Conservation (phyloP, 1,140 invertebrate genomes). For the Varroa destructor region DNA sequence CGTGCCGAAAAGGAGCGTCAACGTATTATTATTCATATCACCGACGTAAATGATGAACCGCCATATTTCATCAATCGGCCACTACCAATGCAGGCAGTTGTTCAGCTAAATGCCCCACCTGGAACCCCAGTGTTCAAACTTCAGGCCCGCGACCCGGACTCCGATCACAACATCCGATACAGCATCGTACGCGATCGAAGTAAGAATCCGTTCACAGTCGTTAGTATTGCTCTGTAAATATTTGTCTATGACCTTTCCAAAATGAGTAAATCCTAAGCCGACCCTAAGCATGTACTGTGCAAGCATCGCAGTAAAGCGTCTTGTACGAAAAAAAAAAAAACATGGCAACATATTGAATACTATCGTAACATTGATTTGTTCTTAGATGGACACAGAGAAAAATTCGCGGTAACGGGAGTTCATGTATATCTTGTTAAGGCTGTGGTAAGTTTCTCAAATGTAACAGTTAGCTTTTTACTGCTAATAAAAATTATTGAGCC, state of each 20-base stretch:
- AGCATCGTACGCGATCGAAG: conserved; percentile 80
- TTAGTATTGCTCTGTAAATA: conserved; percentile 18
- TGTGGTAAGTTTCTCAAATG: too few species aligned
- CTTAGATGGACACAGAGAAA: too few species aligned
- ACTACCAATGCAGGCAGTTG: conserved; percentile 86
- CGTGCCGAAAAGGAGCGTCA: conserved; percentile 56
- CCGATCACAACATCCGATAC: conserved; percentile 86
- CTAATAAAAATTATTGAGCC: too few species aligned
- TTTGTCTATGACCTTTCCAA: background rate
- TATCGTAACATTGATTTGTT: too few species aligned
- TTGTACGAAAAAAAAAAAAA: too few species aligned
- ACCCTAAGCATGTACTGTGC: too few species aligned
- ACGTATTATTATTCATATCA: conserved; percentile 80
- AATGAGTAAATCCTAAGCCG: background rate
- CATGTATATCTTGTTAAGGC: too few species aligned
- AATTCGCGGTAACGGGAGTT: too few species aligned
- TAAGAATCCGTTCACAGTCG: conserved; percentile 37
- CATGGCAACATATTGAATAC: too few species aligned
- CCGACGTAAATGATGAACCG: conserved; percentile 87
- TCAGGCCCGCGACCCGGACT: conserved; percentile 83
- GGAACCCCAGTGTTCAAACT: conserved; percentile 90
- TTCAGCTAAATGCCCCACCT: conserved; percentile 79
- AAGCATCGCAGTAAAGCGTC: too few species aligned
- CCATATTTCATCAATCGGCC: conserved; percentile 88
- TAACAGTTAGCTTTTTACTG: too few species aligned